Base-by-base conservation (phyloP, 2,797 vertebrate genomes). In the Hypotaenidia okinawae region DNA sequence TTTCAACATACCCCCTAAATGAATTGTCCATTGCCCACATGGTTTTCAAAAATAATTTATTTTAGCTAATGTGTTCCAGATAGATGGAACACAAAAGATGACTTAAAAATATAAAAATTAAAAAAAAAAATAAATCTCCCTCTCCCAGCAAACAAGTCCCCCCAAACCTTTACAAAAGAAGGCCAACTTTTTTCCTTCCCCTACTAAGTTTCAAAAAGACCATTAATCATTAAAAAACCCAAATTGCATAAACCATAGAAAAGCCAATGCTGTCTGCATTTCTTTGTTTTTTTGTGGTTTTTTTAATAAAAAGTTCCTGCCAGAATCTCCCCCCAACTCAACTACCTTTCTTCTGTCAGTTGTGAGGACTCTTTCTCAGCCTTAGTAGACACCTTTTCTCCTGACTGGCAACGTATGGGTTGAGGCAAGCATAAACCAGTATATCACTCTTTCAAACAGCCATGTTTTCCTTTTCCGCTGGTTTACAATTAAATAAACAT, bases 11-110 rank as follows among this genome's bases (percentile, higher is more conserved):
- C 41, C 32, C 78, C 62, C 92, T 86, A 59, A 92, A 94, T 45
- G 28, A 93, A 88, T 51, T 78, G 62, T 55, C 69, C 0, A 0
- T 43, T 91, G 70, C 66, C 79, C 76, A 69, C 18, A 30, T 81
- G 51, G 25, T 84, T 94, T 94, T 84, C 8, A 88, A 91, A 91
- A 84, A 69, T 30, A 88, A 84, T 81, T 95, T 88, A 78, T 86
- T 92, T 93, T 90, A 68, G 37, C 28, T 93, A 88, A 83, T 1
- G 13, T 55, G 79, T 70, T 94, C 94, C 89, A 51, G 33, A 76
- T 27, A 89, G 58, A 68, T 6, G 35, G 66, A 96, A 96, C 79
- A 90, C 62, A 74, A 93, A 85, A 62, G 7, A 5, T 6, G 8
- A 43, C 25, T 61, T 80, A 62, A 94, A 93, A 93, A 93, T 86